Conservation (phyloP, 2,888 invertebrate genomes). For the Napeogenes inachia region DNA sequence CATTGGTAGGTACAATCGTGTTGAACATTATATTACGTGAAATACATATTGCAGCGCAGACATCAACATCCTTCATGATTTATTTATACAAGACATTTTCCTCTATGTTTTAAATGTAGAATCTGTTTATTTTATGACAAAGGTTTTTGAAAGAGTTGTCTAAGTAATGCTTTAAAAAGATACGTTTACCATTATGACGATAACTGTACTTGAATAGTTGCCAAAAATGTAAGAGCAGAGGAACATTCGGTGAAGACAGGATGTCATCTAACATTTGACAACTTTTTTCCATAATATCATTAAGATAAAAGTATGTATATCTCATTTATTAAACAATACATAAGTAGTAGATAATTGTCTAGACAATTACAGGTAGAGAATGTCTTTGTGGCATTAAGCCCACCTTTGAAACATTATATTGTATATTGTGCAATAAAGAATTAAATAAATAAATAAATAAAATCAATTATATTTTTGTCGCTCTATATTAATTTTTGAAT, state of each 20-base stretch:
- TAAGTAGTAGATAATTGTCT: too few relatives aligned
- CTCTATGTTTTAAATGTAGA: background rate
- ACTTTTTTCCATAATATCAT: background rate
- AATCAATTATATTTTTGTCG: background rate
- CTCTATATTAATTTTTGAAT: background rate
- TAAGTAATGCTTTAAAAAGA: constrained; percentile 3
- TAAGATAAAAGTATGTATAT: background rate
- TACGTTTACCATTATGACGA: constrained; percentile 4
- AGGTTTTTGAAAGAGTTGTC: background rate
- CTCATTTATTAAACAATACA: background rate
- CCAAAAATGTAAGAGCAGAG: constrained; percentile 33
- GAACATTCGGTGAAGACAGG: constrained; percentile 38
- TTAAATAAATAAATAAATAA: too few relatives aligned
- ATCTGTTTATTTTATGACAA: background rate
- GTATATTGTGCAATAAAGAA: too few relatives aligned
- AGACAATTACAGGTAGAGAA: too few relatives aligned
- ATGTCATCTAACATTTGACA: constrained; percentile 24
- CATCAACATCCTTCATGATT: background rate
- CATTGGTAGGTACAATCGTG: constrained; percentile 17
- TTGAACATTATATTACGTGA: too few relatives aligned
- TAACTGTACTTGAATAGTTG: constrained; percentile 38
- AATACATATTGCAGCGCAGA: background rate
- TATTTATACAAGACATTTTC: background rate
- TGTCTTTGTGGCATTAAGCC: too few relatives aligned
- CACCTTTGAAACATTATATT: too few relatives aligned